Conservation (phyloP, 2,797 vertebrate species). For the Amniataba percoides region DNA sequence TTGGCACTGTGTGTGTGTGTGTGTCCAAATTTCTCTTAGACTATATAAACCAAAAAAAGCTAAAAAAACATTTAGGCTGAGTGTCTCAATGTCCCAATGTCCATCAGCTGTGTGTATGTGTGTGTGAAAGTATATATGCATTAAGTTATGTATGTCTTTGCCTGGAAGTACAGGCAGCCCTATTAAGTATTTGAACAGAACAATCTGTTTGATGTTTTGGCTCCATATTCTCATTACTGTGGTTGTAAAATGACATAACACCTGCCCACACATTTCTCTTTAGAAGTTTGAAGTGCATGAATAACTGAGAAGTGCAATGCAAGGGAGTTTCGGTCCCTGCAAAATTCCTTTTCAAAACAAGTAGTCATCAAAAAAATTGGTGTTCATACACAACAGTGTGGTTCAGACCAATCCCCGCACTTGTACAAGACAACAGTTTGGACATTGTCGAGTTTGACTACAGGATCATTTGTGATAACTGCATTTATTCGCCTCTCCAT, state of each 20-base stretch:
- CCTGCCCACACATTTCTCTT: neutral
- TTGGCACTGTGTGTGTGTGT: slow-evolving; percentile 29
- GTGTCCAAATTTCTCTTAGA: slow-evolving; percentile 17
- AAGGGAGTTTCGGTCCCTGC: neutral
- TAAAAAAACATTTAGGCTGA: slow-evolving; percentile 17
- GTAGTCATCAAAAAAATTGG: too few relatives aligned
- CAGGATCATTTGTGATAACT: too few relatives aligned
- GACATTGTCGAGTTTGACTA: too few relatives aligned
- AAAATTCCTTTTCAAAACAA: neutral
- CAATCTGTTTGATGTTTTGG: slow-evolving; percentile 12
- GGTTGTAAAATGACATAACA: slow-evolving; percentile 3
- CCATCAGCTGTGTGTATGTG: neutral
- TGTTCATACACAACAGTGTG: too few relatives aligned
- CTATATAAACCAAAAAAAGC: slow-evolving; percentile 13
- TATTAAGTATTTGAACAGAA: slow-evolving; percentile 22
- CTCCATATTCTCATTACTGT: slow-evolving; percentile 14
- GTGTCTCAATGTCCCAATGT: slow-evolving; percentile 3
- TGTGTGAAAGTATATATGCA: neutral
- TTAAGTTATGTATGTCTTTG: neutral
- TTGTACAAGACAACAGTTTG: too few relatives aligned
- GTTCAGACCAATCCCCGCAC: too few relatives aligned
- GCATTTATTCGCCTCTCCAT: too few relatives aligned
- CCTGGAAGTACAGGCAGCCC: slow-evolving; percentile 4
- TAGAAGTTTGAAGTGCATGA: neutral
- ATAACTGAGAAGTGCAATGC: neutral